phyloP scores from a whole-genome alignment of 2,797 vertebrate species.

The Pteronotus mesoamericanus region DNA sequence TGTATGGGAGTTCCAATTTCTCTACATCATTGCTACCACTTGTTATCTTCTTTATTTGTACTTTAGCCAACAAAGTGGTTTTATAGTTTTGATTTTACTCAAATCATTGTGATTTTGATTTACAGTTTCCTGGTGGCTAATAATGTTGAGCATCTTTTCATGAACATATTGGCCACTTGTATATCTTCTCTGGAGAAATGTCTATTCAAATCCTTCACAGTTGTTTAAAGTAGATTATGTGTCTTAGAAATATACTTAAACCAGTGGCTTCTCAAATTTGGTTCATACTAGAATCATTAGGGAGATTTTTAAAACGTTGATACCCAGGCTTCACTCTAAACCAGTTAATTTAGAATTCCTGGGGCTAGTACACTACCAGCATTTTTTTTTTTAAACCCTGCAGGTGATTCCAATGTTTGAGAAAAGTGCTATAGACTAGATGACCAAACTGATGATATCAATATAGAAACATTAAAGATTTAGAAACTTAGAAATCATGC shows the following conservation, averaged over 20 bases:
- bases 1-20: not conserved
- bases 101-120: not conserved
- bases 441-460: not conserved
- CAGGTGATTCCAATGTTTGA: not conserved
- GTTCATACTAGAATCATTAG: not conserved
- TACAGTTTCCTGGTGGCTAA: not conserved
- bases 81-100: not conserved
- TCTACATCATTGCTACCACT: not conserved
- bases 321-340: not conserved
- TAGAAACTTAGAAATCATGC: slow-evolving; percentile 24
- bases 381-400: not conserved
- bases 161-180: not conserved
- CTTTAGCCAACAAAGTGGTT: not conserved
- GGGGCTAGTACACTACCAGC: not conserved
- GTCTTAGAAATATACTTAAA: slow-evolving; percentile 5
- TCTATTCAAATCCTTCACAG: slow-evolving; percentile 31
- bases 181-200: not conserved
- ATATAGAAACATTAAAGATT: not conserved
- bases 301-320: not conserved
- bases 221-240: not conserved
- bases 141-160: not conserved
- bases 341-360: not conserved
- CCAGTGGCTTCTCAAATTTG: not conserved
- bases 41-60: not conserved
- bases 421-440: not conserved